Base-by-base conservation (phyloP, 2,888 invertebrate genomes). In the Teinopalpus imperialis region DNA sequence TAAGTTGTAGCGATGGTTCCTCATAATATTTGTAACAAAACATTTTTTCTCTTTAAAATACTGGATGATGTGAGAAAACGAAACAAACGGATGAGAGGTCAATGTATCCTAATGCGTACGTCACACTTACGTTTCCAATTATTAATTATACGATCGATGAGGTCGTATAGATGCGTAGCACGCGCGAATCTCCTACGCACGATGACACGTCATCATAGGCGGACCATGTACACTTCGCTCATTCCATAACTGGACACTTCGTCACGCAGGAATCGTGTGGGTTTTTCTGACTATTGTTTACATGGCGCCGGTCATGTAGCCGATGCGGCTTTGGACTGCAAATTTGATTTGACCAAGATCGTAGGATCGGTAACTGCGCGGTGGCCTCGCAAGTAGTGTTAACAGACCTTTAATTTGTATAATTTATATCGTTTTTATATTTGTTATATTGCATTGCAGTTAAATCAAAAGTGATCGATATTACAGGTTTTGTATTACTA, bases 151-250 rank as follows among this genome's bases (percentile, higher is more conserved):
- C 52, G 40, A 36, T 36, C 61, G 66, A 64, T 74, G 69, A 73
- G 66, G 67, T 61, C 59, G 63, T 74, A 59, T 53, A 53, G 66
- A 81, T 81, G 73, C 80, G 56, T 36, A 56, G 63, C 80, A 75
- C 79, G 80, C 66, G 66, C 69, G 57, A 37, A 51, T 49, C 69
- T 64, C 76, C 79, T 68, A 77, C 81, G 66, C 69, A 51, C 51
- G 31, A 35, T 43, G 51, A 51, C 56, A 60, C 56, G 55, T 41
- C 35, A 35, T 41, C 55, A 50, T 26, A 16, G 36, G 8, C 20
- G 27, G 6, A 9, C 13, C 6, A 26, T 31, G 27, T n/a, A n/a
- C n/a, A 31, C 48, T 44, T 48, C 35, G 30, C 10, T 50, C 44
- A 44, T 47, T 40, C 51, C 56, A 51, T 56, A 50, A 54, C 43